Base-by-base conservation (phyloP, 2,888 invertebrate genomes). In the Drosophila cyrtoloma region DNA sequence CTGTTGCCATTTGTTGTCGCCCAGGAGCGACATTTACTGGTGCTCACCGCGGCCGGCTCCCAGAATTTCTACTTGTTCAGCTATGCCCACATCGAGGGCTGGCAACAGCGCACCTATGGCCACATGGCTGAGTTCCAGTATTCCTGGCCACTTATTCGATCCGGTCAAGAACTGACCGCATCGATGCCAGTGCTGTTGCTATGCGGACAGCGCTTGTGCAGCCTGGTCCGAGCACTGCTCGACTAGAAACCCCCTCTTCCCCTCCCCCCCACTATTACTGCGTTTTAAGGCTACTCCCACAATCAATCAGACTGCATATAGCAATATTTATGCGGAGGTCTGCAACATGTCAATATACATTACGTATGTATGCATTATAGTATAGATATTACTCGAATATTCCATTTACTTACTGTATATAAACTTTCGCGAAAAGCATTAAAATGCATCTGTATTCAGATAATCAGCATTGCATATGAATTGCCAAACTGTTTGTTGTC, bases 41-140 rank as follows among this genome's bases (percentile, higher is more conserved):
- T 92, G 14, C 55, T 93, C 10, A 83, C 89, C 0, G 74, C 78
- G 59, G 63, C 75, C 0, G 87, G 84, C 7, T 82, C 86, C 3
- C 72, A 81, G 60, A 82, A 82, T 56, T 93, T 92, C 70, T 84
- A 91, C 56, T 71, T 93, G 26, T 91, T 92, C 32, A 88, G 74
- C 71, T 91, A 91, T 56, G 76, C 78, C 10, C 82, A 86, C 39
- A 81, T 92, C 2, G 87, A 84, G 58, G 93, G 93, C 53, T 93
- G 93, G 93, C 71, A 85, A 44, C 90, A 88, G 12, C 69, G 64
- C 28, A 89, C 84, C 28, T 90, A 86, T 35, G 93, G 92, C 44
- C 85, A 89, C 63, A 91, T 92, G 65, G 78, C 72, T 16, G 85
- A 88, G 32, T 77, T 86, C n/a, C 81, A 89, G 37, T 79, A 86